Base-by-base conservation (phyloP, 2,113 vertebrate genomes). In the Notechis scutatus region DNA sequence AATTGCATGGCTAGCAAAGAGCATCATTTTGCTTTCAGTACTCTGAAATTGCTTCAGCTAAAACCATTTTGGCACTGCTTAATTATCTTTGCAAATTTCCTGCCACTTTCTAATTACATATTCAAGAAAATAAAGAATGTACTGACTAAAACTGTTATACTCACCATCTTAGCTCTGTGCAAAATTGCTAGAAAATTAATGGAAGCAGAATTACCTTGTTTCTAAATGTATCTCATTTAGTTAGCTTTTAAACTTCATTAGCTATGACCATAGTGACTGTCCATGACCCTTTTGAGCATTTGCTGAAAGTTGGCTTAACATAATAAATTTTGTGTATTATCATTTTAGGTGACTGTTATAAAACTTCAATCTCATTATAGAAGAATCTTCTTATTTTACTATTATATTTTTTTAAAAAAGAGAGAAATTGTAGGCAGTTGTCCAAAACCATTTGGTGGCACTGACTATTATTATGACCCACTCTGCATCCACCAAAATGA, bases 21-120 rank as follows among this genome's bases (percentile, higher is more conserved):
- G 85, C 95, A 14, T 92, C 45, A 61, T 29, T 57, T 42, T 95
- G 90, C 92, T 95, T 94, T 92, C 87, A 95, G 91, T 88, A 93
- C 87, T 89, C 88, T 93, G 91, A 42, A 91, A 94, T 29, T 7
- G 3, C 92, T 90, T 93, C 90, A 93, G 94, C 55, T 20, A 93
- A 93, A 88, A 64, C 47, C 94, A 94, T 94, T 95, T 94, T 94
- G n/a, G 93, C 91, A 93, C 64, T 94, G 91, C 88, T 92, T 57
- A 50, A 91, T 92, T 96, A 50, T 94, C 85, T 89, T 95, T 96
- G 92, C 95, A 92, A 89, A 95, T 1, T 93, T 92, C 96, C 95
- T 95, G 87, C 93, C 92, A 94, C 93, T 92, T 95, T 64, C 86
- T 92, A 92, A 92, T 85, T 88, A 92, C n/a, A 52, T 50, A 54